Evolutionary conservation across 2,113 vertebrate species (phyloP).

Genomic region (Neofelis nebulosa): DNA sequence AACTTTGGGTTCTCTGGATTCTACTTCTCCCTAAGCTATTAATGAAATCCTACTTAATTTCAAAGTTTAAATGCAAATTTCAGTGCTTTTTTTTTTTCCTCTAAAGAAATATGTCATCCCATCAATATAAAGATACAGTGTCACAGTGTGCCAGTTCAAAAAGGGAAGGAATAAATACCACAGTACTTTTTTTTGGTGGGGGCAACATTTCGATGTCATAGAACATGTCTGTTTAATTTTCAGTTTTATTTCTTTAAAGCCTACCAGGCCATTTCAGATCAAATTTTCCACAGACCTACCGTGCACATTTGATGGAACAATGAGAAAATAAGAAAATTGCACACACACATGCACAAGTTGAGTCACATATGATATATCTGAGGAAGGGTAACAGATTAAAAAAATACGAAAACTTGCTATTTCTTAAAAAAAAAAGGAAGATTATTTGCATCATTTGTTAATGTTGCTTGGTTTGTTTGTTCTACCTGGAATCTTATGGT

Average conservation of each 20-base stretch:
- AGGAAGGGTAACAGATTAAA: background rate
- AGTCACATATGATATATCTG: background rate
- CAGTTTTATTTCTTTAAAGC: background rate
- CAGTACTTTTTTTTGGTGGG: background rate
- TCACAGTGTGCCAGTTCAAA: background rate
- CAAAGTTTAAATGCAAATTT: background rate
- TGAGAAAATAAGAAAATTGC: background rate
- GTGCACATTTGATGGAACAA: background rate
- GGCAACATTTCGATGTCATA: background rate
- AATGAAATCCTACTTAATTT: conserved; percentile 1
- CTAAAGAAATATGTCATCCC: background rate
- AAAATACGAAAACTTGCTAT: background rate
- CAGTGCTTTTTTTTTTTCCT: background rate
- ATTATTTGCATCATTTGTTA: background rate
- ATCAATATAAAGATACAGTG: background rate
- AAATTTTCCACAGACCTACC: background rate
- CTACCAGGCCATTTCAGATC: conserved; percentile 15
- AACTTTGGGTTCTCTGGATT: background rate
- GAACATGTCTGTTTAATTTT: background rate
- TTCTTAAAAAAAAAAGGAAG: background rate
- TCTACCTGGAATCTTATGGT: background rate
- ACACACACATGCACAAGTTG: background rate
- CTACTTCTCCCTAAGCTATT: background rate
- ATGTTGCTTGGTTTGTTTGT: background rate
- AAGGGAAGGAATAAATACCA: background rate